These are phyloP conservation scores for Antrozous pallidus DNA, from an alignment of 2,797 vertebrate genomes.

Conservation along the genomic window DNA sequence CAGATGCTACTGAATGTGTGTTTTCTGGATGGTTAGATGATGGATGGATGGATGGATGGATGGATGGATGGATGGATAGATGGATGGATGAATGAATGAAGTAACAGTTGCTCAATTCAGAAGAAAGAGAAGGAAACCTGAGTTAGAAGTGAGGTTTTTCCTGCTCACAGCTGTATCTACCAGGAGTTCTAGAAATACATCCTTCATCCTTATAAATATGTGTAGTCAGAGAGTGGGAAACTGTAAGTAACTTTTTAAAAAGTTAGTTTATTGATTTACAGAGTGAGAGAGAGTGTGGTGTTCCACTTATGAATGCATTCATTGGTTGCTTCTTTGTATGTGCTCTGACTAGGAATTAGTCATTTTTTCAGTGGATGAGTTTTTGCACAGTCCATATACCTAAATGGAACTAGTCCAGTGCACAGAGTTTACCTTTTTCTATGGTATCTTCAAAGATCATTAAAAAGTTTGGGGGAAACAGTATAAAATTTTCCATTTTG, in stretches of 20 bases:
- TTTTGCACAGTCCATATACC: constrained; percentile 1
- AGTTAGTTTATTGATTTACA: background rate
- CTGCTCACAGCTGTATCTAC: background rate
- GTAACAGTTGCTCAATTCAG: background rate
- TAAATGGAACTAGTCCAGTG: background rate
- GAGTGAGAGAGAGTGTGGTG: background rate
- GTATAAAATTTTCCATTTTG: background rate
- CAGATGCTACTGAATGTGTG: background rate
- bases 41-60: background rate
- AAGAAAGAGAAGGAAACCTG: background rate
- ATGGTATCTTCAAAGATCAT: background rate
- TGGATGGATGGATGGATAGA: background rate
- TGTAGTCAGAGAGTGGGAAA: background rate
- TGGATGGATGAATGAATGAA: background rate
- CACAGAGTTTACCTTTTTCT: background rate
- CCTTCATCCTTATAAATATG: background rate
- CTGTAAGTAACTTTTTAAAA: background rate
- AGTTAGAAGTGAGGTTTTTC: background rate
- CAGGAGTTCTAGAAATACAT: background rate
- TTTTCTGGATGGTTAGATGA: background rate
- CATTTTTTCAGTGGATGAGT: background rate
- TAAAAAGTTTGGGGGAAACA: background rate
- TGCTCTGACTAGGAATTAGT: background rate
- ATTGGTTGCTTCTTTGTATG: background rate
- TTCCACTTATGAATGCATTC: background rate